Percentiles rank a stretch among this genome's conserved stretches.
Conservation (phyloP, 1,140 invertebrate species). For the Drosophila auraria region DNA sequence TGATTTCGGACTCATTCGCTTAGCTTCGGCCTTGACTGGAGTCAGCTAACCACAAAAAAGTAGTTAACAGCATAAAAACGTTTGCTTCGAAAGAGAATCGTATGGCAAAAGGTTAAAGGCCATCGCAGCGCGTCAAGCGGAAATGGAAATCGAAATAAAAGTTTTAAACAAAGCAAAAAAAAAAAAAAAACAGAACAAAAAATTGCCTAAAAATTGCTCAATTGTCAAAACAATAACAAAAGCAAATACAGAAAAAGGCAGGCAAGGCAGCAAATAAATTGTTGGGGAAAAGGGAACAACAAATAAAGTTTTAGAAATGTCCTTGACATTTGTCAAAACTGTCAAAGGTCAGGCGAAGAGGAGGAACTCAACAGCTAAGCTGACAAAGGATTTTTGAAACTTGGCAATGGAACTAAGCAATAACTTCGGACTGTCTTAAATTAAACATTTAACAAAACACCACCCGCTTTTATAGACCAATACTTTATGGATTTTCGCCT, state of each 20-base stretch:
- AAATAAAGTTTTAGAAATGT: constrained; percentile 7
- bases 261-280: not conserved
- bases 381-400: not conserved
- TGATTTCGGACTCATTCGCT: constrained; percentile 38
- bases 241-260: not conserved
- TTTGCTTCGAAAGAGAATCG: constrained; percentile 16
- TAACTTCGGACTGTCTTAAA: too few relatives aligned
- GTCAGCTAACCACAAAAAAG: constrained; percentile 30
- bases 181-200: not conserved
- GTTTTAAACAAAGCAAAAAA: constrained; percentile 1
- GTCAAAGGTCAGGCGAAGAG: not conserved
- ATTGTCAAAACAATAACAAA: constrained; percentile 27
- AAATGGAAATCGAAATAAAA: constrained; percentile 34
- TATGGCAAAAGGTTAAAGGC: constrained; percentile 45
- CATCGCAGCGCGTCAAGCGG: constrained; percentile 38
- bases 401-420: too few relatives aligned
- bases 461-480: too few relatives aligned
- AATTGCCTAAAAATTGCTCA: constrained; percentile 37
- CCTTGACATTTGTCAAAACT: constrained; percentile 30
- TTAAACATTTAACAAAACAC: too few relatives aligned
- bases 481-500: not conserved
- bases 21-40: constrained; percentile 23
- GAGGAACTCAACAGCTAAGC: not conserved
- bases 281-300: constrained; percentile 12
- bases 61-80: constrained; percentile 28